Evolutionary conservation across 1,140 invertebrate genomes (phyloP).

Genomic region (Meloidogyne exigua): DNA sequence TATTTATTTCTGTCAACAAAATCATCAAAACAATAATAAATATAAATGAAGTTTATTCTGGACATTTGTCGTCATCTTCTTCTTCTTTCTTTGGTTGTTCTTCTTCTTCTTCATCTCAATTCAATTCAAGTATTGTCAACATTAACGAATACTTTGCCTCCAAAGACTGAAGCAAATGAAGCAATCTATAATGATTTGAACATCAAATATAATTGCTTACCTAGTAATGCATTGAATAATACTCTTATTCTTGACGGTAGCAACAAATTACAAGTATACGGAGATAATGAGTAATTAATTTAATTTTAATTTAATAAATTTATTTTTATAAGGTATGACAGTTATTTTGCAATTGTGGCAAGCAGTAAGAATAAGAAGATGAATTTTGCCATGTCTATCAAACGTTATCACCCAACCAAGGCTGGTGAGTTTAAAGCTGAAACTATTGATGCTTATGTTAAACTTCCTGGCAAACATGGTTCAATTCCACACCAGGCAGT

Average conservation of each 20-base stretch:
- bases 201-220: background rate
- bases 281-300: no score
- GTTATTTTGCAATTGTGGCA: background rate
- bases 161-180: background rate
- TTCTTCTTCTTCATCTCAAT: background rate
- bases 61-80: background rate
- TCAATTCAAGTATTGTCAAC: background rate
- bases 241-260: background rate
- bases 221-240: background rate
- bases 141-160: background rate
- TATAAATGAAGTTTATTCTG: background rate
- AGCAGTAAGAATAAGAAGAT: background rate
- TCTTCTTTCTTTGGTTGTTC: no score
- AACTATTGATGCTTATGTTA: background rate
- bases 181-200: background rate
- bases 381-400: background rate
- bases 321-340: background rate
- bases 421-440: background rate
- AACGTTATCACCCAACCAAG: background rate
- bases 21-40: background rate
- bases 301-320: no score
- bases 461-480: background rate
- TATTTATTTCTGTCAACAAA: background rate
- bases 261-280: no score
- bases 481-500: background rate